Percentiles rank a stretch among this genome's conserved stretches.
Conservation (phyloP, 2,888 invertebrate genomes). For the Nomada fabriciana region DNA sequence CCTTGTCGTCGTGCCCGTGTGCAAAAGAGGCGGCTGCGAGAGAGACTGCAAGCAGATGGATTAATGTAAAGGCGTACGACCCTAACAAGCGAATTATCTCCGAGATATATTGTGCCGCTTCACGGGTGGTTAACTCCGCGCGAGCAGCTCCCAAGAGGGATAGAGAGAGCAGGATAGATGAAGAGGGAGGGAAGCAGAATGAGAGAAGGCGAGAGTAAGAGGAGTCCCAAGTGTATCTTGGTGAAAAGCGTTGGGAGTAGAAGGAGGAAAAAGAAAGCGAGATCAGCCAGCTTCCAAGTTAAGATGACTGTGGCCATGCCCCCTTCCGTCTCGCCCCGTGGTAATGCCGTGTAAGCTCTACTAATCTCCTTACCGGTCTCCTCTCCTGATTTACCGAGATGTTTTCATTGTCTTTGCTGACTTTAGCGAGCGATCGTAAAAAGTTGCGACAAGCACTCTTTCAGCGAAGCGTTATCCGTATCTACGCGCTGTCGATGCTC, state of each 20-base stretch:
- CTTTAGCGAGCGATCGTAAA: slow-evolving; percentile 72
- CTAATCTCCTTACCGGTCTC: slow-evolving; percentile 80
- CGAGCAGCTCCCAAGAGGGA: slow-evolving; percentile 60
- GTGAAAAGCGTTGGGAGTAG: background rate
- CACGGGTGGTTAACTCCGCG: slow-evolving; percentile 81
- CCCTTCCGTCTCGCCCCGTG: slow-evolving; percentile 66
- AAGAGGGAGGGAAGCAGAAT: slow-evolving; percentile 20
- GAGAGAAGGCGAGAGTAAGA: slow-evolving; percentile 38
- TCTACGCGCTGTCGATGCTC: slow-evolving; percentile 47
- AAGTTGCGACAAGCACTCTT: slow-evolving; percentile 51
- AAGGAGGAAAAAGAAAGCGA: slow-evolving; percentile 60
- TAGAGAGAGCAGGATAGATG: slow-evolving; percentile 25
- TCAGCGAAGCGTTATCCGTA: slow-evolving; percentile 38
- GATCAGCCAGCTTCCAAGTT: slow-evolving; percentile 72
- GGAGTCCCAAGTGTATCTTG: background rate
- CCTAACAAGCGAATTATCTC: slow-evolving; percentile 82
- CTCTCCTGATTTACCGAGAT: slow-evolving; percentile 81
- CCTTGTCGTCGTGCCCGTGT: slow-evolving; percentile 49
- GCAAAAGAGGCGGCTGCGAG: slow-evolving; percentile 66
- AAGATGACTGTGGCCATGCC: slow-evolving; percentile 67
- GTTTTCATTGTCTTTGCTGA: slow-evolving; percentile 81
- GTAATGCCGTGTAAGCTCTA: slow-evolving; percentile 80
- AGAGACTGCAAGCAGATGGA: slow-evolving; percentile 70
- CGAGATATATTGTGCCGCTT: slow-evolving; percentile 80
- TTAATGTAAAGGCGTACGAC: slow-evolving; percentile 73